These are phyloP conservation scores for Parazoanthus darwini DNA, from an alignment of 92 coral and sea anemone species.

Conservation along the genomic window DNA sequence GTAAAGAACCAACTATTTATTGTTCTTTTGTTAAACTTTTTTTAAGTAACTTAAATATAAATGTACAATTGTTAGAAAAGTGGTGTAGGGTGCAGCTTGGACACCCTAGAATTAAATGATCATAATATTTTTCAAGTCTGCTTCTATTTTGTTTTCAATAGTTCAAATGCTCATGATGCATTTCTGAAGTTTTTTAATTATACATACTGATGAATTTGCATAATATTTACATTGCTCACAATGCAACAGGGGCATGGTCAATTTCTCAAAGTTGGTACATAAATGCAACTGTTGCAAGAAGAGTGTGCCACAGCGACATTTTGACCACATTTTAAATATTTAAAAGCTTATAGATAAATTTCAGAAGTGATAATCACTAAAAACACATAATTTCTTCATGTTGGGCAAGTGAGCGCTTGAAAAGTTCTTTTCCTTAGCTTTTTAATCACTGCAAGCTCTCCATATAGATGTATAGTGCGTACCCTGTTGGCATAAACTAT, in stretches of 20 bases:
- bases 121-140: neutral
- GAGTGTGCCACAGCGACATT: slow-evolving; percentile 13
- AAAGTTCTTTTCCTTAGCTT: slow-evolving; percentile 20
- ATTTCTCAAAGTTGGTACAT: slow-evolving; percentile 3
- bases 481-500: slow-evolving; percentile 36
- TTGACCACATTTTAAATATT: slow-evolving; percentile 26
- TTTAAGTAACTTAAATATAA: too few species aligned
- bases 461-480: slow-evolving; percentile 10
- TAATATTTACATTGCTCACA: neutral
- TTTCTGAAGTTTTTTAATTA: slow-evolving; percentile 8
- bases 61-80: too few species aligned
- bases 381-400: slow-evolving; percentile 23
- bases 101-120: too few species aligned
- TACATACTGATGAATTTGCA: slow-evolving; percentile 12
- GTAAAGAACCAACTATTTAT: too few species aligned
- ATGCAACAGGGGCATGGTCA: slow-evolving; percentile 3
- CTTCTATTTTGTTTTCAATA: slow-evolving; percentile 14
- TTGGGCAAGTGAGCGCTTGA: slow-evolving; percentile 15
- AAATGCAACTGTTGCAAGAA: slow-evolving; percentile 18
- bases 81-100: too few species aligned
- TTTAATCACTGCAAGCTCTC: slow-evolving; percentile 28
- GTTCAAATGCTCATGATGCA: slow-evolving; percentile 7
- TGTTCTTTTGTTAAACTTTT: too few species aligned
- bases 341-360: slow-evolving; percentile 17
- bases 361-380: slow-evolving; percentile 13